Conservation (phyloP, 2,797 vertebrate genomes). For the Paedocypris micromegethes region DNA sequence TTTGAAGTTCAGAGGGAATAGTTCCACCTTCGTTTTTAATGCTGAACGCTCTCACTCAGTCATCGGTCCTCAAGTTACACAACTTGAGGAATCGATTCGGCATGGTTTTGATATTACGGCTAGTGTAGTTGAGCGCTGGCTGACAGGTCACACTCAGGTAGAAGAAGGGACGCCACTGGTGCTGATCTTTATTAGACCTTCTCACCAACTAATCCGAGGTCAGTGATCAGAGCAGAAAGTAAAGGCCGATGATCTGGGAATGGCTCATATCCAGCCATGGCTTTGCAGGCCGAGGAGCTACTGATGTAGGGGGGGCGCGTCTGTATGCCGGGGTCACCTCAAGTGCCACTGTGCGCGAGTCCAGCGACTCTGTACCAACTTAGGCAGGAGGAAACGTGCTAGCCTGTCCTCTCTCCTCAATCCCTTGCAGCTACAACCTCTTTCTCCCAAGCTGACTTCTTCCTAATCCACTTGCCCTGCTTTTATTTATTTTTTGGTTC, state of each 20-base stretch:
- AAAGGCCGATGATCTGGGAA: constrained; percentile 33
- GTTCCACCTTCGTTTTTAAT: constrained; percentile 6
- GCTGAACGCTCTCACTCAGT: constrained; percentile 18
- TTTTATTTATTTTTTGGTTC: constrained; percentile 1
- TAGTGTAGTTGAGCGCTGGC: constrained; percentile 20
- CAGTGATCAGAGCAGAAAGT: constrained; percentile 24
- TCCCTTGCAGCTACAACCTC: constrained; percentile 37
- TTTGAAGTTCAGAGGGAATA: constrained; percentile 3
- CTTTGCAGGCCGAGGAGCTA: constrained; percentile 39
- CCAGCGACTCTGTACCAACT: constrained; percentile 34
- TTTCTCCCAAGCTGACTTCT: constrained; percentile 40
- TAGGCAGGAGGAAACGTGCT: constrained; percentile 30
- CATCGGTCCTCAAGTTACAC: too few species aligned
- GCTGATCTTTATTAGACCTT: constrained; percentile 45
- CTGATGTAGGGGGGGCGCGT: constrained; percentile 37
- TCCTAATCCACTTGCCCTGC: constrained; percentile 26
- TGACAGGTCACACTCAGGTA: constrained; percentile 48
- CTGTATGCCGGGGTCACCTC: constrained; percentile 48
- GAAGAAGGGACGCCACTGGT: constrained; percentile 39
- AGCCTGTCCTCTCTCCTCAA: constrained; percentile 28
- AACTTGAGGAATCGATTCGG: too few species aligned
- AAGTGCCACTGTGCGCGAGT: constrained; percentile 48
- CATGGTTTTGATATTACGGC: constrained; percentile 7
- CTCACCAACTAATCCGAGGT: constrained; percentile 40
- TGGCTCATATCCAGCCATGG: constrained; percentile 43